Evolutionary conservation across 37 sponge, comb jelly and placozoan genomes (phyloP), one percentile per base, ranked within the genome.

Genomic region (Eunapius fragilis): DNA sequence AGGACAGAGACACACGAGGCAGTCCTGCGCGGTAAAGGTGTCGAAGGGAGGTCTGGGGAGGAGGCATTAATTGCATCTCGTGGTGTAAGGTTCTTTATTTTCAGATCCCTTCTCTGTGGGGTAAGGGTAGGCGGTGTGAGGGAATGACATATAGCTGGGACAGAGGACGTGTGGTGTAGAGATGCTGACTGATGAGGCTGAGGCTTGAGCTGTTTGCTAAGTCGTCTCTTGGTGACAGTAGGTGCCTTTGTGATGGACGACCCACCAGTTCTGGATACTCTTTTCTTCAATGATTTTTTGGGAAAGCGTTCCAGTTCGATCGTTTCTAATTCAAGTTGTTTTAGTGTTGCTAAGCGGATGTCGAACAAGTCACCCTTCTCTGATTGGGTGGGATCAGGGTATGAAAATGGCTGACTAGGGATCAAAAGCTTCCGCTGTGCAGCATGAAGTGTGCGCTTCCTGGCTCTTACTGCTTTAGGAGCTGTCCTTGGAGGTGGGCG

Each of bases 321-420:
- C 5, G 87, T 87, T 11, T 87, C 75, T 11, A n/a, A 6, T 36
- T 87, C 72, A 2, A 80, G 75, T 0, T 26, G 28, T 30, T 75
- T 58, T 37, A 87, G 73, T 32, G 80, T 69, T 47, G 81, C 87
- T 5, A 87, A 32, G 17, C 81, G 37, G 49, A 27, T 31, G 10
- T 74, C 45, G 28, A 87, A 87, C 2, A 68, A 1, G 23, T 77
- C 75, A 31, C 80, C 81, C 32, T 81, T 81, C 14, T 25, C 32
- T 2, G 80, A 34, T 33, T 73, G 67, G 28, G 32, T 19, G 2
- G 87, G 87, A 69, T 87, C 87, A 9, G 81, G 87, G 80, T 87
- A 87, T 24, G 87, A 36, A 33, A 80, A 87, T 3, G 77, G 41
- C 27, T 50, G 37, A 11, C 27, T 48, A 2, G 33, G 79, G 26